Conservation (phyloP, 2,888 invertebrate species). For the Magallana nippona region DNA sequence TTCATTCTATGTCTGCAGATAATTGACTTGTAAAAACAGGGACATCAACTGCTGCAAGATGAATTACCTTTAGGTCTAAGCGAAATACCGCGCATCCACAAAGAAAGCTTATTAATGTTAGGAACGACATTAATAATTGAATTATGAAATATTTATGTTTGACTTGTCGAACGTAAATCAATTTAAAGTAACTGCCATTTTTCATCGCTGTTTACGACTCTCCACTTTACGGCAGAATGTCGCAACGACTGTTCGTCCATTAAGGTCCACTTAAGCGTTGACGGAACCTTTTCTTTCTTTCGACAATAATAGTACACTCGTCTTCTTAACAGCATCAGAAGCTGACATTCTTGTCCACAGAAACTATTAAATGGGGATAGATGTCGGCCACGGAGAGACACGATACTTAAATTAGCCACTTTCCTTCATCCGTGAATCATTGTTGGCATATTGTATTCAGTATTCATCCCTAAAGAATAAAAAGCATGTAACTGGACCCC, state of each 20-base stretch:
- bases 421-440: background rate
- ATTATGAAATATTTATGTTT: constrained; percentile 8
- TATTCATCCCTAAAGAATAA: constrained; percentile 5
- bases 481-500: constrained; percentile 26
- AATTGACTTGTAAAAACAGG: too few relatives aligned
- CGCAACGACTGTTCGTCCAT: background rate
- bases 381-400: background rate
- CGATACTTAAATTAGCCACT: constrained; percentile 8
- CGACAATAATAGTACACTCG: background rate
- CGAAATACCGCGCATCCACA: background rate
- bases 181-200: constrained; percentile 12
- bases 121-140: background rate
- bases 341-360: constrained; percentile 14
- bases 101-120: background rate
- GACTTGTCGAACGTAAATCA: constrained; percentile 20
- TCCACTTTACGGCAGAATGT: background rate
- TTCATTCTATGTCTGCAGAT: too few relatives aligned
- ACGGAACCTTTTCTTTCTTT: background rate
- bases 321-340: constrained; percentile 3
- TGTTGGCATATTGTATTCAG: constrained; percentile 25
- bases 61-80: too few relatives aligned
- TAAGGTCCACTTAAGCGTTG: background rate
- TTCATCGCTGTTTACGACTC: background rate
- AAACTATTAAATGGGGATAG: background rate
- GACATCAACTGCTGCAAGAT: too few relatives aligned